A percentile compares a stretch with the other conserved stretches of the same genome.
phyloP scores from a whole-genome alignment of 1,140 invertebrate genomes.

The Batillaria attramentaria region DNA sequence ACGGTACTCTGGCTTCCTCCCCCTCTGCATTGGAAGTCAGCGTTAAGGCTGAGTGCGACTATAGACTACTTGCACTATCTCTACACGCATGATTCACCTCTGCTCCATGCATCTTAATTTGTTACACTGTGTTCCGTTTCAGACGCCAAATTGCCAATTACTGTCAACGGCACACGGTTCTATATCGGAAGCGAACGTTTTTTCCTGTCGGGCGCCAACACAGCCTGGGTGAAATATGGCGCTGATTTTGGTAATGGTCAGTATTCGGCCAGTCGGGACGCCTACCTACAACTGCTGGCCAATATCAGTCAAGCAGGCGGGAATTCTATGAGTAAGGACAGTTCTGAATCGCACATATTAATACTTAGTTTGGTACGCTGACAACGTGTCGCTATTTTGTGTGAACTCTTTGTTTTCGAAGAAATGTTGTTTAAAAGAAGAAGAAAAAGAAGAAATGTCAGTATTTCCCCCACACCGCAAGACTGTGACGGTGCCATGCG shows the following conservation, averaged over 20 bases:
- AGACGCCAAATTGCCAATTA: slow-evolving; percentile 11
- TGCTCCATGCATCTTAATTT: background rate
- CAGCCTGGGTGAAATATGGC: slow-evolving; percentile 69
- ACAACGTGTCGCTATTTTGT: background rate
- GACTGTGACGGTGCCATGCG: background rate
- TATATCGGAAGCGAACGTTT: slow-evolving; percentile 64
- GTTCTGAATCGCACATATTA: background rate
- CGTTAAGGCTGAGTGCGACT: too few relatives aligned
- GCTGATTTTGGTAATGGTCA: slow-evolving; percentile 69
- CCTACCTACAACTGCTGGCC: slow-evolving; percentile 64
- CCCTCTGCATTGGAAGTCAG: too few relatives aligned
- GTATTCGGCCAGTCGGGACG: slow-evolving; percentile 52
- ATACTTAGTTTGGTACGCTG: background rate
- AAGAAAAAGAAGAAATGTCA: background rate
- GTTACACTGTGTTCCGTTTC: background rate
- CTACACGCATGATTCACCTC: too few relatives aligned
- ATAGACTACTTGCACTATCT: too few relatives aligned
- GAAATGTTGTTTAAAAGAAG: background rate
- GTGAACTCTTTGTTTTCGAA: background rate
- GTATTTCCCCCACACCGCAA: background rate
- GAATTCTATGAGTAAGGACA: slow-evolving; percentile 70
- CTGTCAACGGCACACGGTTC: slow-evolving; percentile 52
- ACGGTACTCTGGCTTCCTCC: too few relatives aligned
- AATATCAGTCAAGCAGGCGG: slow-evolving; percentile 67
- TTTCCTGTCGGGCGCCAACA: slow-evolving; percentile 71